A percentile compares a stretch with the other conserved stretches of the same genome.
Conservation (phyloP, 2,113 vertebrate species). For the Coryphaenoides rupestris region DNA sequence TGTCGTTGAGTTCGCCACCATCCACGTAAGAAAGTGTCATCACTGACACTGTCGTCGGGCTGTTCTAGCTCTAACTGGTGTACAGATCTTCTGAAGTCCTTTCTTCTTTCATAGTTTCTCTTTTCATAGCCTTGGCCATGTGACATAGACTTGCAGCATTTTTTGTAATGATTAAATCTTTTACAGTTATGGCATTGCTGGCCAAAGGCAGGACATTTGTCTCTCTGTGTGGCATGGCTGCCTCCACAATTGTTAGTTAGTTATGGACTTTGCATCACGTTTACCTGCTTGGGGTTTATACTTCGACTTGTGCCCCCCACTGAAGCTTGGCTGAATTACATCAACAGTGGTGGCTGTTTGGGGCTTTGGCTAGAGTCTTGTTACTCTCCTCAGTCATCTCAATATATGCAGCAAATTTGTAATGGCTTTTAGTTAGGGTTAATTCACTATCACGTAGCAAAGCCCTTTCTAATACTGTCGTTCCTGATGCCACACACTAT, state of each 20-base stretch:
- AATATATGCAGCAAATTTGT: neutral
- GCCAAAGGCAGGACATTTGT: neutral
- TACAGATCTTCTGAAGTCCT: neutral
- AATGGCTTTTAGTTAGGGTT: neutral
- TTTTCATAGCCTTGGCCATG: neutral
- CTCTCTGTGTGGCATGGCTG: neutral
- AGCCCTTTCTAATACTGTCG: no score
- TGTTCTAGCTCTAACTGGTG: neutral
- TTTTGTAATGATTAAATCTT: neutral
- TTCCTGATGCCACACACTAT: neutral
- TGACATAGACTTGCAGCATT: neutral
- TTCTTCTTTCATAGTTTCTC: neutral
- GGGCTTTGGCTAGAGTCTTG: neutral
- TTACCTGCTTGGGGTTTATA: no score
- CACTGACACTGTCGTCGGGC: neutral
- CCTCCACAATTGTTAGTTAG: neutral
- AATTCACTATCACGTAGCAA: no score
- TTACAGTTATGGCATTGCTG: neutral
- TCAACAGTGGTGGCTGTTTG: neutral
- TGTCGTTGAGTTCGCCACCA: neutral
- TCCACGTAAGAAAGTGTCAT: neutral
- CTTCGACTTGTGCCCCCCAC: neutral
- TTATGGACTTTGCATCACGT: no score
- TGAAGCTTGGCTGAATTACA: neutral
- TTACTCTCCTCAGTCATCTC: neutral